Evolutionary conservation across 2,797 vertebrate genomes (phyloP), one percentile per base, ranked within the genome.

Genomic region (Channallabes apus): DNA sequence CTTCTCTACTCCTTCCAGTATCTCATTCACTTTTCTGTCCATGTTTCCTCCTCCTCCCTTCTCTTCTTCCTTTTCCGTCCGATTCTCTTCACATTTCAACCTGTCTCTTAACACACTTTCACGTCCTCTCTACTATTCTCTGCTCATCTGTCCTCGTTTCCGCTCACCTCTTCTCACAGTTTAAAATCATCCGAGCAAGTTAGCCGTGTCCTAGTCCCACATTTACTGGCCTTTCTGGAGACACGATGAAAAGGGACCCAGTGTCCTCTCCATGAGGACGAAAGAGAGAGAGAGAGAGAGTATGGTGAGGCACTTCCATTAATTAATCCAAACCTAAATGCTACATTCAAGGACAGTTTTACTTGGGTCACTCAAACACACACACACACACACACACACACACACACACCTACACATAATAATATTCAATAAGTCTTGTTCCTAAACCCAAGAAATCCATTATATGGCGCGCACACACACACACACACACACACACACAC

Each of bases 261-360:
- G 29, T 59, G 75, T 61, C 32, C 56, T 78, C 20, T 78, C 20
- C 2, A 6, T 38, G 56, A 78, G 75, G 75, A 38, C 11, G 4
- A 35, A 11, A 4, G 12, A 12, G 35, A 38, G 32, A 20, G 68
- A 20, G 18, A 38, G 18, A 41, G 20, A 9, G 68, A 18, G n/a
- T 32, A 11, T 64, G 71, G 22, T 82, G 62, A 80, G 80, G 38
- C 27, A 41, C 14, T 51, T 83, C 54, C 75, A 67, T 83, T 78
- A 72, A 79, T 84, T 87, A 71, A 56, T 58, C 41, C 35, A 81
- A 75, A 29, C 29, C 38, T n/a, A 58, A 85, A 86, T 82, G 82
- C 51, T 27, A 80, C 54, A 68, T 68, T 67, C 68, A 86, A 84
- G 82, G 59, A 80, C 76, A 75, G 29, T 14, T 58, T 82, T 62